Evolutionary conservation across 2,888 invertebrate species (phyloP), one percentile per base, ranked within the genome.

Genomic region (Andrena minutula): DNA sequence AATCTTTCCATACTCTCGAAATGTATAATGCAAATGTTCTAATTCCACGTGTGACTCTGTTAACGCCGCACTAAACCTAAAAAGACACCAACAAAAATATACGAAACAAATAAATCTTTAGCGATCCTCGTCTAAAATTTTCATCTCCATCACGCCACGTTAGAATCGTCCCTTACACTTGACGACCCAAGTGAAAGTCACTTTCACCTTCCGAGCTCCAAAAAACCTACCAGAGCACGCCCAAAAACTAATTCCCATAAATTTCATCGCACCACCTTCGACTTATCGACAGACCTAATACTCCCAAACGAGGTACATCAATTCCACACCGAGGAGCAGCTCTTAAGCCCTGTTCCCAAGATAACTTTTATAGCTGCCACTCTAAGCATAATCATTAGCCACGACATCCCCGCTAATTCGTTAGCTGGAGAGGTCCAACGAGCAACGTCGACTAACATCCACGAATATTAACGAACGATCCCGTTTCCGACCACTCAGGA

Each of bases 331-430:
- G 35, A 64, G 28, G 23, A 28, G 23, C 47, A 49, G 47, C 47
- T 49, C 26, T 28, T 49, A 49, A 23, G 56, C 8, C 12, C 26
- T 8, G 56, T 23, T 63, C 47, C 41, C 6, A 64, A 12, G 64
- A 12, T 35, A 63, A 63, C 32, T 12, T 63, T 63, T 32, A 23
- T 20, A 20, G n/a, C 63, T 23, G n/a, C 35, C n/a, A 51, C 23
- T 65, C 8, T n/a, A 32, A 51, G 6, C 23, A 2, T 49, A 23
- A 60, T 49, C 23, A 23, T 28, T 73, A 73, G 1, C 32, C 35
- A 73, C 64, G 64, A 12, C 56, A 35, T 64, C 49, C 35, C 8
- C 23, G 32, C 23, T 65, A 65, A 70, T 77, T 60, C 30, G 1
- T 20, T 65, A 60, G 41, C 51, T 8, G 26, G 10, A 26, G 41